Evolutionary conservation across 2,797 vertebrate genomes (phyloP).

Genomic region (Tokudaia muenninki): DNA sequence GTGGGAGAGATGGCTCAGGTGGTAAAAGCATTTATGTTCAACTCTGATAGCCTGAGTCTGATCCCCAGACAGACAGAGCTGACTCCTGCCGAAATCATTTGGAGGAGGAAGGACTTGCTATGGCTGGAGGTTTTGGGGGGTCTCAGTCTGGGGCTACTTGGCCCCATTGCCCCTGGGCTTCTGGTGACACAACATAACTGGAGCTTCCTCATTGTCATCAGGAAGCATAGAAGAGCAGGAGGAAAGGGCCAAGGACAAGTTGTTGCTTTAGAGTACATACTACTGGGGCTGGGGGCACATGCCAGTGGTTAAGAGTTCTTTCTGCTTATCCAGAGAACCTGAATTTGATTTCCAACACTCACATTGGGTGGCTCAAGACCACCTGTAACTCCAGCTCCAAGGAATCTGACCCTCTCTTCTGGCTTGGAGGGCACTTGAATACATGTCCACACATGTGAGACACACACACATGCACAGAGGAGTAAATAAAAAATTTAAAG

Average conservation of each 20-base stretch:
- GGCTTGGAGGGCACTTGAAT: neutral
- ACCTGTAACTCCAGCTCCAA: neutral
- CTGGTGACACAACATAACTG: neutral
- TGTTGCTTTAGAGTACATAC: neutral
- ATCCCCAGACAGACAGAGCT: neutral
- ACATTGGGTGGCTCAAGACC: neutral
- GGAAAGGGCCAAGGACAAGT: neutral
- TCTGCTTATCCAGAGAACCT: neutral
- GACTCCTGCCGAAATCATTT: neutral
- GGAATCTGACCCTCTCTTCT: neutral
- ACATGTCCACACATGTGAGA: neutral
- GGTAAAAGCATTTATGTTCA: neutral
- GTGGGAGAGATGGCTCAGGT: neutral
- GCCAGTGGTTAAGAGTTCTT: neutral
- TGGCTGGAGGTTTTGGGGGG: neutral
- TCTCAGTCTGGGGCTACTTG: neutral
- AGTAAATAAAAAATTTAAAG: neutral
- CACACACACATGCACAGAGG: neutral
- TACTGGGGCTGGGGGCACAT: neutral
- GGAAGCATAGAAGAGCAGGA: neutral
- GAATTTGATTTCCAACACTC: neutral
- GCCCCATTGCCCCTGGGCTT: neutral
- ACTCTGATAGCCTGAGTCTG: neutral
- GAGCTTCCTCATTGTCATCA: neutral
- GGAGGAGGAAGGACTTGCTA: neutral